Base-by-base conservation (phyloP, 2,888 invertebrate species). In the Pediacus dermestoides region DNA sequence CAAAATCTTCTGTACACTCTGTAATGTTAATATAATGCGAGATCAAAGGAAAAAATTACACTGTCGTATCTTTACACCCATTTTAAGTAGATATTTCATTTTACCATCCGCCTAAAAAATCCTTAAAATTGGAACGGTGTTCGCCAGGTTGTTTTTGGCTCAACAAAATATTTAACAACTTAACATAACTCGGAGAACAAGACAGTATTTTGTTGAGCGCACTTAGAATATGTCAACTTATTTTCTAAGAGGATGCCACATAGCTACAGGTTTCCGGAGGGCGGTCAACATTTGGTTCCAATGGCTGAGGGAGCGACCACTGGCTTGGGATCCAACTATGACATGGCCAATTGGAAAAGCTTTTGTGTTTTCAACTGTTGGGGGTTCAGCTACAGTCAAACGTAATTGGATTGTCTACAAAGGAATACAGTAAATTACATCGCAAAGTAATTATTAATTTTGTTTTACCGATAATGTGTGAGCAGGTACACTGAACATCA, bases 241-340 rank as follows among this genome's bases (percentile, higher is more conserved):
- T 51, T 68, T 76, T 53, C 85, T 70, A 26, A 88, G 70, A 18
- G 82, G 78, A 67, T 88, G 88, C 88, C 88, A 88, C 87, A 88
- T 88, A 16, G 86, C 84, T 4, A 87, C 81, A 1, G 88, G 88
- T 61, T 85, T 87, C 46, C 88, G 75, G 28, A 86, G 72, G 10
- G 85, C 82, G 18, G 82, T 76, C 62, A 88, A 73, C 88, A 88
- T 88, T 70, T 88, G 87, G 61, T 84, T 82, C 88, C 88, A 88
- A 60, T 88, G 88, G 13, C 81, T 78, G 34, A 85, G 63, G 1
- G 86, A 78, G 58, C 83, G 77, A 37, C 88, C 88, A 22, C 78
- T 76, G 8, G 84, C 80, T 56, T 80, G 78, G 22, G 83, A 77
- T 13, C 88, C 87, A 9, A 88, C 80, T 44, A 88, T 83, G 35